Evolutionary conservation across 92 coral and sea anemone species (phyloP), one percentile per base, ranked within the genome.

Genomic region (Chrysogorgia sp.): DNA sequence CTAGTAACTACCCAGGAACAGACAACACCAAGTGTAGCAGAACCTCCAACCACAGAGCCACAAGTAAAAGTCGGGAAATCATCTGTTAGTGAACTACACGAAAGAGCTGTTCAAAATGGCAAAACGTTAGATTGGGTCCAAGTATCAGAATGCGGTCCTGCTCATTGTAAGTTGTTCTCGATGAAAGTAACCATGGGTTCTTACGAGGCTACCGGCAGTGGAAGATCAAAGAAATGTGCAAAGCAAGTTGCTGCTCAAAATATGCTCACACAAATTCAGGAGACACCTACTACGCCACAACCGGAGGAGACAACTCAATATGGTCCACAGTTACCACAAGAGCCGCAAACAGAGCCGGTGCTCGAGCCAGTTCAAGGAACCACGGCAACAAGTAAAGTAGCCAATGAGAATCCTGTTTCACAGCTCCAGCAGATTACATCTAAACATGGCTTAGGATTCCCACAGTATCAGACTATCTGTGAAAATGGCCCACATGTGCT

Each of bases 101-200:
- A 72, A 9, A 17, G 53, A 30, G 79, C 79, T n/a, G 48, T 26
- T 33, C 65, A 53, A 30, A 28, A 20, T 14, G 79, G 79, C 34
- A n/a, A 55, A 31, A 31, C 63, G 1, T 14, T 56, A 5, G 37
- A 72, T 1, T 72, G 79, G 79, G 20, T 72, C 24, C 63, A 72
- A 55, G 79, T 17, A 72, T 72, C 79, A 1, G 79, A 72, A 52
- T 48, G 50, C 3, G 79, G 79, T 3, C 79, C 79, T 13, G 64
- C 79, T 33, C 79, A 72, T 37, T 58, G 63, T 1, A 72, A 72
- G 65, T 15, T 72, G 22, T 72, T 72, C 28, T 53, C 79, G 12
- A 72, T 72, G 79, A 72, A 72, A 25, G 79, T 72, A 0, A 72
- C 65, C 0, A 53, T 72, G 65, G 79, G 79, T 17, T 45, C 79